A percentile compares a stretch with the other conserved stretches of the same genome.
phyloP scores from a whole-genome alignment of 2,888 invertebrate species.

The Furcula furcula region DNA sequence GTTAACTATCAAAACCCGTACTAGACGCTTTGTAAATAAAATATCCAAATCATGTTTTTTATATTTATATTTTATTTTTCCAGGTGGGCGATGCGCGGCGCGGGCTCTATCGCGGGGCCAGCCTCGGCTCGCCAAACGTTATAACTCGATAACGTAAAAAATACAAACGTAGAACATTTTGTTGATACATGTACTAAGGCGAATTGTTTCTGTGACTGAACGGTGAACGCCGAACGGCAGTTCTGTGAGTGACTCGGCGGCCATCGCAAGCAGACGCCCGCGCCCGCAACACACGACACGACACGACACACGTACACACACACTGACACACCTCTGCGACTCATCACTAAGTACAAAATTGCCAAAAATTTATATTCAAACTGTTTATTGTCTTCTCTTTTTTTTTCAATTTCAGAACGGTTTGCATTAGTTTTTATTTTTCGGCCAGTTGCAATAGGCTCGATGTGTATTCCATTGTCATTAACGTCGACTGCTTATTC shows the following conservation, averaged over 20 bases:
- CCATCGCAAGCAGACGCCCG: slow-evolving; percentile 46
- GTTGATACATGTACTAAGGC: slow-evolving; percentile 77
- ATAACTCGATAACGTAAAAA: slow-evolving; percentile 38
- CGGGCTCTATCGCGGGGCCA: slow-evolving; percentile 47
- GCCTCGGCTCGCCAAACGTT: slow-evolving; percentile 42
- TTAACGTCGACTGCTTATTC: slow-evolving; percentile 4
- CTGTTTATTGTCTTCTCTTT: slow-evolving; percentile 29
- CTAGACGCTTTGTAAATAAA: neutral
- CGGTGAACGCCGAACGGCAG: slow-evolving; percentile 42
- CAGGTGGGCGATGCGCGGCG: slow-evolving; percentile 57
- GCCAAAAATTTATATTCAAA: slow-evolving; percentile 68
- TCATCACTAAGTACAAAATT: slow-evolving; percentile 80
- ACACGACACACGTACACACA: slow-evolving; percentile 24
- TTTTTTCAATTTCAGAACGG: slow-evolving; percentile 37
- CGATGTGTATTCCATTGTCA: slow-evolving; percentile 43
- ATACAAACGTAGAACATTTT: slow-evolving; percentile 72
- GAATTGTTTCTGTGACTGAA: slow-evolving; percentile 70
- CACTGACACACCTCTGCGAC: slow-evolving; percentile 42
- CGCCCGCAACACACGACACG: slow-evolving; percentile 35
- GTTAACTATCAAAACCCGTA: too few relatives aligned
- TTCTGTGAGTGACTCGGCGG: slow-evolving; percentile 42
- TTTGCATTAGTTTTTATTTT: slow-evolving; percentile 35
- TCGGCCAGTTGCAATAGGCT: slow-evolving; percentile 41
- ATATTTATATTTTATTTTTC: slow-evolving; percentile 19
- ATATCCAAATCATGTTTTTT: neutral